Evolutionary conservation across 2,113 vertebrate genomes (phyloP).

Genomic region (Actinemys pallida): DNA sequence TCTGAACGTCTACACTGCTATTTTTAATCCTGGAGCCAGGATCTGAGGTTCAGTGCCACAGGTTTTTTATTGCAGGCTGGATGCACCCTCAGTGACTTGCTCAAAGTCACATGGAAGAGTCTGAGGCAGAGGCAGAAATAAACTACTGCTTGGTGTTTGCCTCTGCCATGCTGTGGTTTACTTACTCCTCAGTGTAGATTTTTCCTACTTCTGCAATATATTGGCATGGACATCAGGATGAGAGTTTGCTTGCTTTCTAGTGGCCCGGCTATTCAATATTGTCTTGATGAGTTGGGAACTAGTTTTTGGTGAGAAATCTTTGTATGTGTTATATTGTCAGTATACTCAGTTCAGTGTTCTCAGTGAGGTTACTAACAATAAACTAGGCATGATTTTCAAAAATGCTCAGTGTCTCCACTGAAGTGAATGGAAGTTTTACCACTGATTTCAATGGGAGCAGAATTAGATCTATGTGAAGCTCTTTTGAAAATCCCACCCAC

Average conservation of each 20-base stretch:
- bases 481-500: background rate
- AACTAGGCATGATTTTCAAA: background rate
- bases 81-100: background rate
- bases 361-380: background rate
- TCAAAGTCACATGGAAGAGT: background rate
- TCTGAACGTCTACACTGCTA: no score
- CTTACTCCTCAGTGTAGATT: background rate
- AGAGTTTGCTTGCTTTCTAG: background rate
- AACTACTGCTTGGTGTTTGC: background rate
- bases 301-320: background rate
- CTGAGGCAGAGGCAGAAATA: background rate
- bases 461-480: background rate
- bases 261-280: rapidly evolving
- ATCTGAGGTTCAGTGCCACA: no score
- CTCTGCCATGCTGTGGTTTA: background rate
- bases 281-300: background rate
- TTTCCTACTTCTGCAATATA: background rate
- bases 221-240: background rate
- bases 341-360: background rate
- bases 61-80: background rate
- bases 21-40: no score
- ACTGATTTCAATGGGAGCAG: background rate
- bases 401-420: background rate
- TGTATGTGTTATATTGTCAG: background rate
- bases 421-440: background rate